phyloP scores from a whole-genome alignment of 1,140 invertebrate species.

The Belonocnema kinseyi region DNA sequence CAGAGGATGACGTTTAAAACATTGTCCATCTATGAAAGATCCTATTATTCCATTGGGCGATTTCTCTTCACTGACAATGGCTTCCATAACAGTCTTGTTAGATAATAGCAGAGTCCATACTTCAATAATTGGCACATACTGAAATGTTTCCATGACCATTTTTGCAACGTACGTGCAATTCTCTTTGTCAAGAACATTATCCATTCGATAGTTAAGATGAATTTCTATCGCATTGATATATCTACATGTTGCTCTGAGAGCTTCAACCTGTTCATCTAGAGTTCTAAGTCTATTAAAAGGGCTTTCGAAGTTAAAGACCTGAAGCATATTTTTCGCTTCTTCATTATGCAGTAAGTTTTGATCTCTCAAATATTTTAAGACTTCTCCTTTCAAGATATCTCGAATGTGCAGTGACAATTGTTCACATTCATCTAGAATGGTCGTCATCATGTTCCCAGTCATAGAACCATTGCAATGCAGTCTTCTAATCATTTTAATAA shows the following conservation, averaged over 20 bases:
- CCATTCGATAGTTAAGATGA: constrained; percentile 20
- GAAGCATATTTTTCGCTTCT: not conserved
- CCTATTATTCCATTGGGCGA: not conserved
- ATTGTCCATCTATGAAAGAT: constrained; percentile 26
- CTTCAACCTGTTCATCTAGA: constrained; percentile 22
- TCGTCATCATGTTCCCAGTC: not conserved
- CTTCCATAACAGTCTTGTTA: constrained; percentile 17
- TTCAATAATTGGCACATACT: constrained; percentile 25
- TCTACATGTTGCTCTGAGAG: not conserved
- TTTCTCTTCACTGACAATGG: constrained; percentile 25
- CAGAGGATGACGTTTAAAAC: not conserved
- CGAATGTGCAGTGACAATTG: not conserved
- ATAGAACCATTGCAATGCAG: constrained; percentile 14
- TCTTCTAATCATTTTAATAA: constrained; percentile 28
- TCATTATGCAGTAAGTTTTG: not conserved
- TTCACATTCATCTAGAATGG: constrained; percentile 13
- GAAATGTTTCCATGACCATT: not conserved
- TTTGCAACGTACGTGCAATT: constrained; percentile 23
- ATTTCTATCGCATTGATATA: constrained; percentile 30
- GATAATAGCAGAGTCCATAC: constrained; percentile 19
- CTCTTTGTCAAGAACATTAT: constrained; percentile 13
- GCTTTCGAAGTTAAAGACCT: constrained; percentile 25
- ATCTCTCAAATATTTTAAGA: not conserved
- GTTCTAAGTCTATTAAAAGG: constrained; percentile 30
- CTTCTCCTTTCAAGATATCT: constrained; percentile 7